Conservation (phyloP, 1,140 invertebrate species). For the Magallana angulata region DNA sequence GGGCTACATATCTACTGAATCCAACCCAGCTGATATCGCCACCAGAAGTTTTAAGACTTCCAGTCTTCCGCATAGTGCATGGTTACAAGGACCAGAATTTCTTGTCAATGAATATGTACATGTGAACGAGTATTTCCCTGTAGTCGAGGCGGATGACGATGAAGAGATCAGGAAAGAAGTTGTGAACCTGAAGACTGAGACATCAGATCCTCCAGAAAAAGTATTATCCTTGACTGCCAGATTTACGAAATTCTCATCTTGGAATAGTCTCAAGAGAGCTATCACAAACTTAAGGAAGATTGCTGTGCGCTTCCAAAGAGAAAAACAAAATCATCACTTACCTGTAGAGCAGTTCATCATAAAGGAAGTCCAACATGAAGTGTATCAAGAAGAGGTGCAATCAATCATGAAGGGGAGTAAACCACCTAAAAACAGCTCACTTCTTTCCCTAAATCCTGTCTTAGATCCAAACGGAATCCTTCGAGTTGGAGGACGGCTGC, state of each 20-base stretch:
- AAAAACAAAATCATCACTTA: background rate
- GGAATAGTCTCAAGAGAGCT: background rate
- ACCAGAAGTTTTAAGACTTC: conserved; percentile 39
- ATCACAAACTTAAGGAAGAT: conserved; percentile 49
- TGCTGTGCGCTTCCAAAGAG: background rate
- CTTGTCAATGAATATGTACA: background rate
- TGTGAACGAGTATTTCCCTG: background rate
- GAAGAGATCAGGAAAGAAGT: conserved; percentile 35
- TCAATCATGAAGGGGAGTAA: conserved; percentile 33
- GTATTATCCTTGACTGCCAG: background rate
- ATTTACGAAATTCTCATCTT: conserved; percentile 35
- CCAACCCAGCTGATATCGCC: conserved; percentile 50
- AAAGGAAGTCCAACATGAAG: conserved; percentile 37
- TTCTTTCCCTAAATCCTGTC: conserved; percentile 56
- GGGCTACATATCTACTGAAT: conserved; percentile 20
- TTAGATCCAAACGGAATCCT: conserved; percentile 58
- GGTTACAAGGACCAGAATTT: conserved; percentile 47
- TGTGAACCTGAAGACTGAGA: background rate
- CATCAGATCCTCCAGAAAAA: background rate
- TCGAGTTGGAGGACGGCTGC: conserved; percentile 61
- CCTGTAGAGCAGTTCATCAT: conserved; percentile 39
- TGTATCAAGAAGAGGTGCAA: conserved; percentile 39
- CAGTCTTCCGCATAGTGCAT: conserved; percentile 32
- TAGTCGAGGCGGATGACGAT: conserved; percentile 38
- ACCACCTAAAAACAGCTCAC: conserved; percentile 36